Percentiles rank a stretch among this genome's conserved stretches.
These are phyloP conservation scores for Toxotes lorentzi DNA, from an alignment of 2,797 vertebrate genomes.

Conservation along the genomic window DNA sequence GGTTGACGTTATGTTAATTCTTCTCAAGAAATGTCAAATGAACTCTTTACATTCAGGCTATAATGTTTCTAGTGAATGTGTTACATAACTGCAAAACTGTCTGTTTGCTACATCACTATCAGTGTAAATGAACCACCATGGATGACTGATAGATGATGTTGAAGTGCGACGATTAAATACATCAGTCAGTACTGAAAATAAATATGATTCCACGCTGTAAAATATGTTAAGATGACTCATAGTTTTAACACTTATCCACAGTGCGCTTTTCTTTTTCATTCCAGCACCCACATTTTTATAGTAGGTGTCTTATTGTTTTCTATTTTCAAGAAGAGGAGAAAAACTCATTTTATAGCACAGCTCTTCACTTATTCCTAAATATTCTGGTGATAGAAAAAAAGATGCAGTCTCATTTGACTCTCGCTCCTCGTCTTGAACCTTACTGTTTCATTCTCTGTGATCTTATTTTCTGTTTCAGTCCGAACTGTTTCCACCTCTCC, in stretches of 20 bases:
- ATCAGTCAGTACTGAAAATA: slow-evolving; percentile 43
- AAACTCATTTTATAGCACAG: slow-evolving; percentile 36
- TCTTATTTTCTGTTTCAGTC: slow-evolving; percentile 21
- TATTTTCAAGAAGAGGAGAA: slow-evolving; percentile 26
- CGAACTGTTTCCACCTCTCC: slow-evolving; percentile 1
- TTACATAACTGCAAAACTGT: neutral
- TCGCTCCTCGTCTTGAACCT: neutral
- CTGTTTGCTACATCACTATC: slow-evolving; percentile 13
- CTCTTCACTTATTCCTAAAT: slow-evolving; percentile 34
- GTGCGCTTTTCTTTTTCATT: slow-evolving; percentile 23
- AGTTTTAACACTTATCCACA: slow-evolving; percentile 25
- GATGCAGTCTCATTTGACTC: neutral
- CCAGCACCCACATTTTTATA: slow-evolving; percentile 41
- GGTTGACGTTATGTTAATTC: slow-evolving; percentile 23
- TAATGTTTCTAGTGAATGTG: slow-evolving; percentile 21
- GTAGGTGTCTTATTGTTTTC: slow-evolving; percentile 34
- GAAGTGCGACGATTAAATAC: slow-evolving; percentile 34
- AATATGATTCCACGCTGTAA: slow-evolving; percentile 39
- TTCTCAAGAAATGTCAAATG: slow-evolving; percentile 10
- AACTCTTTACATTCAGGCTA: neutral
- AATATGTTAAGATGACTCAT: slow-evolving; percentile 63
- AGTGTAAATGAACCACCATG: slow-evolving; percentile 31
- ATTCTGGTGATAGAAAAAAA: slow-evolving; percentile 27
- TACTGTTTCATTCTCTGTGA: slow-evolving; percentile 2
- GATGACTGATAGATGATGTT: slow-evolving; percentile 32